Base-by-base conservation (phyloP, 2,113 vertebrate genomes). In the Abramis brama region DNA sequence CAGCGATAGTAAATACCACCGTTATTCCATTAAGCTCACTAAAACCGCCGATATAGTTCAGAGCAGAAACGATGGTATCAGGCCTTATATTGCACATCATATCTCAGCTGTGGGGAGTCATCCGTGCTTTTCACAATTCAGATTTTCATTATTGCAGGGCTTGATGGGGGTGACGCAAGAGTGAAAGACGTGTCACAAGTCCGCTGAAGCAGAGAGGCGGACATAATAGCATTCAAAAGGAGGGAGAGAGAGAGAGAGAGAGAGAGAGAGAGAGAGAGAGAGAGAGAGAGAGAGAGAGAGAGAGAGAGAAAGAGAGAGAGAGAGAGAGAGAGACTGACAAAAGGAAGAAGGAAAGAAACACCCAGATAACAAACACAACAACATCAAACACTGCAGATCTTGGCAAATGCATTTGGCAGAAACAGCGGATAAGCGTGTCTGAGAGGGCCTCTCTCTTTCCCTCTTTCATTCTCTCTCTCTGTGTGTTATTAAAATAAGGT, bases 401-500 rank as follows among this genome's bases (percentile, higher is more conserved):
- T 89, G 88, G 91, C 90, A 86, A 87, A 86, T 39, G 68, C 73
- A 45, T 60, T 78, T 91, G 90, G 91, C 88, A 91, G 85, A 11
- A 50, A 45, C 47, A 5, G 71, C 70, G 39, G 83, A 55, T 66
- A 76, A 86, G 89, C 74, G 82, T 81, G 91, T 88, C 85, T 88
- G 86, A 86, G 70, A 55, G 25, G 57, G 71, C 59, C 76, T 74
- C 62, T 45, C 52, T 70, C 87, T 73, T 83, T 71, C 23, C 11
- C 57, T 57, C 70, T 45, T 43, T 78, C 21, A 39, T n/a, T 83
- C 85, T 66, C 12, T 68, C 81, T 45, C 59, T 57, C 55, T 57
- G 6, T 23, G 80, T 90, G 88, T 89, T 90, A 92, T 93, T 91
- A 93, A 88, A 84, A 89, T 89, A 88, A 90, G 87, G 85, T 92